Base-by-base conservation (phyloP, 2,888 invertebrate genomes). In the Sarcophaga caerulescens region DNA sequence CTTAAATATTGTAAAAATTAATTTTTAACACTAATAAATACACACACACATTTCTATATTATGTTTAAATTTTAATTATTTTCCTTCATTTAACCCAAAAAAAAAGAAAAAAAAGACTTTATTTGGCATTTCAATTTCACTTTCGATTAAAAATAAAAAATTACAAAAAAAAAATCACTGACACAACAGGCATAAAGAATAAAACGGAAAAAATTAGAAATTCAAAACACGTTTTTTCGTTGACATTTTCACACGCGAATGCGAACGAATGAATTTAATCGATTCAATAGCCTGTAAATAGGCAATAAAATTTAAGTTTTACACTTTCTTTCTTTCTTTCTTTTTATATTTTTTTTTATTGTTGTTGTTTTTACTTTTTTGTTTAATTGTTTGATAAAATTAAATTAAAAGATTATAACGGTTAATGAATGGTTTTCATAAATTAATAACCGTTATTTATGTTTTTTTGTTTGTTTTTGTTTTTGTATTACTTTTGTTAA, bases 281-380 rank as follows among this genome's bases (percentile, higher is more conserved):
- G 35, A 44, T 60, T 84, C 63, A 52, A 73, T 71, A 73, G 76
- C 82, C 79, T 78, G 74, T 70, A 71, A 85, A 60, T 81, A 81
- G 85, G 85, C 85, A 85, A 82, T 71, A 57, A 57, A 73, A 70
- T 65, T 44, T n/a, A 2, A 45, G 62, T 68, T 66, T 65, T 21
- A 17, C 19, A 21, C 62, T 65, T 52, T 75, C 66, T 76, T 21
- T n/a, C 59, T 52, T 57, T 0, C 19, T 71, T 71, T 8, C 73
- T 62, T n/a, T 1, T 47, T 12, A 69, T 52, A 25, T 12, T 1
- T 71, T 25, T 63, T 57, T 35, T 47, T 52, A 68, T 47, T 52
- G 52, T 21, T 70, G 17, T 8, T 23, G 17, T 63, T 14, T 63
- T n/a, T 21, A 14, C 6, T 52, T 52, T 12, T 52, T 52, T 52